A percentile compares a stretch with the other conserved stretches of the same genome.
Conservation (phyloP, 1,140 invertebrate genomes). For the Homalodisca vitripennis region DNA sequence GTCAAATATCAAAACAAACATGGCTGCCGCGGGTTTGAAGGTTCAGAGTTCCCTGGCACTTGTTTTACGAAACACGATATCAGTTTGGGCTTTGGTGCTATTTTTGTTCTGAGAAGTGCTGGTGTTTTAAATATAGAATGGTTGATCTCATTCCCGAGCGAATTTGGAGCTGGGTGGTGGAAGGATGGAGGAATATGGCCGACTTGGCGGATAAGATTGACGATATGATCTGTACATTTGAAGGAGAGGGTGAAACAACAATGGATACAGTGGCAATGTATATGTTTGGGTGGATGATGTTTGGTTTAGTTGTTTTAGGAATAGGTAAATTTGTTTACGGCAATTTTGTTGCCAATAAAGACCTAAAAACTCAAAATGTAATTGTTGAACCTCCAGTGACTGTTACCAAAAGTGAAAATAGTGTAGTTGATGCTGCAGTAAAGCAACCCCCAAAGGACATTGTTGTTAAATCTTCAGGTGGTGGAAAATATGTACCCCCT, state of each 20-base stretch:
- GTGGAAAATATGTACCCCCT: slow-evolving; percentile 64
- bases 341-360: slow-evolving; percentile 54
- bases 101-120: slow-evolving; percentile 42
- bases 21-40: not conserved
- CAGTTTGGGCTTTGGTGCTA: slow-evolving; percentile 35
- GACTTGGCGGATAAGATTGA: slow-evolving; percentile 89
- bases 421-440: slow-evolving; percentile 41
- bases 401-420: slow-evolving; percentile 46
- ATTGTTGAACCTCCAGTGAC: slow-evolving; percentile 46
- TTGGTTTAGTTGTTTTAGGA: slow-evolving; percentile 75
- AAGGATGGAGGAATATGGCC: slow-evolving; percentile 77
- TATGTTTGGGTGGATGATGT: slow-evolving; percentile 83
- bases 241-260: slow-evolving; percentile 71
- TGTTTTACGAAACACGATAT: slow-evolving; percentile 37
- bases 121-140: slow-evolving; percentile 58
- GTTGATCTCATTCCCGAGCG: slow-evolving; percentile 50
- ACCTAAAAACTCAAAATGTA: slow-evolving; percentile 35
- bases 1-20: slow-evolving; percentile 23
- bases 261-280: slow-evolving; percentile 91
- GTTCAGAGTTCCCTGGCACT: slow-evolving; percentile 14
- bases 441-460: slow-evolving; percentile 41
- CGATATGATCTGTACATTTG: slow-evolving; percentile 89
- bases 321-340: slow-evolving; percentile 76
- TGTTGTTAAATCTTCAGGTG: slow-evolving; percentile 31
- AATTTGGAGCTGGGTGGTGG: slow-evolving; percentile 57